Evolutionary conservation across 1,140 invertebrate species (phyloP).

Genomic region (Rhynchophorus ferrugineus): DNA sequence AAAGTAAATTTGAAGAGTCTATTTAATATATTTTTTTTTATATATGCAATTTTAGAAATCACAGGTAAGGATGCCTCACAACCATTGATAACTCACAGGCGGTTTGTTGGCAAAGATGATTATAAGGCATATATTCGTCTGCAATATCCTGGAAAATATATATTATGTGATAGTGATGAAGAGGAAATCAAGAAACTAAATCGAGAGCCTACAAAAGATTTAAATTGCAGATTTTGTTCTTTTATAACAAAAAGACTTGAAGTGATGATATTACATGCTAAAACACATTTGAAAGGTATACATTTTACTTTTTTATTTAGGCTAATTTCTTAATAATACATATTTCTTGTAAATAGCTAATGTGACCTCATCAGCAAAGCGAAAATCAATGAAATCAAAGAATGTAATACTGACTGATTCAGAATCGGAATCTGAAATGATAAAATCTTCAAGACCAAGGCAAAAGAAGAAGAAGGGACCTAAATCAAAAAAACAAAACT

Average conservation of each 20-base stretch:
- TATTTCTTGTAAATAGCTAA: too few relatives aligned
- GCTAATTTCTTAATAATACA: too few relatives aligned
- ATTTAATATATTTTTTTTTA: neutral
- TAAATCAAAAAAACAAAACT: constrained; percentile 20
- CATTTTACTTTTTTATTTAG: too few relatives aligned
- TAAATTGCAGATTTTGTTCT: constrained; percentile 56
- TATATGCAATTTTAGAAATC: constrained; percentile 21
- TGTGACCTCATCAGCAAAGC: neutral
- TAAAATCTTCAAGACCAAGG: constrained; percentile 18
- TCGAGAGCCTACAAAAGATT: constrained; percentile 32
- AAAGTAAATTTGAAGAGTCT: constrained; percentile 1
- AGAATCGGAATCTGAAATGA: constrained; percentile 7
- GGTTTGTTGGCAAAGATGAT: constrained; percentile 50
- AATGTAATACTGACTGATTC: neutral
- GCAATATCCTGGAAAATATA: constrained; percentile 41
- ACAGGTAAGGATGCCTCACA: constrained; percentile 13
- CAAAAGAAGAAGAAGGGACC: constrained; percentile 18
- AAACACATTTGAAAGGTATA: constrained; percentile 47
- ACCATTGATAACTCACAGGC: constrained; percentile 45
- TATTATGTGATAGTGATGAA: constrained; percentile 21
- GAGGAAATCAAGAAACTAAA: constrained; percentile 24
- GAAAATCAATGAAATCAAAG: constrained; percentile 9
- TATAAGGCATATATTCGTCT: constrained; percentile 55
- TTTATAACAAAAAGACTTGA: constrained; percentile 59
- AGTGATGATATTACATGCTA: constrained; percentile 60